These are phyloP conservation scores for Chaitophorus viminalis DNA, from an alignment of 2,888 invertebrate genomes.

Conservation along the genomic window DNA sequence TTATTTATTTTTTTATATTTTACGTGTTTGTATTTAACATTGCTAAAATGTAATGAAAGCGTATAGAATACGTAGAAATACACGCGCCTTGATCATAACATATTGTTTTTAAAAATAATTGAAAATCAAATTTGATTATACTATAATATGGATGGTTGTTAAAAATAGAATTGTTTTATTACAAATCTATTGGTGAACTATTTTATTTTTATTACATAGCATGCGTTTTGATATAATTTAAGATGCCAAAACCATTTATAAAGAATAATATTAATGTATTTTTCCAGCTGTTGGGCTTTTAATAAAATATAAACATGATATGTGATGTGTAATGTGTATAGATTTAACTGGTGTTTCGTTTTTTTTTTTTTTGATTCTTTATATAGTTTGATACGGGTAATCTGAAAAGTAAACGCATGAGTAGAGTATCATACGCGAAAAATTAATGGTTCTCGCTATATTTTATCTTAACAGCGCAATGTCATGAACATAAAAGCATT, in stretches of 20 bases:
- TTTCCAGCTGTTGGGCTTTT: not conserved
- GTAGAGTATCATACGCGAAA: conserved; percentile 35
- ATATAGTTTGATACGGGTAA: conserved; percentile 12
- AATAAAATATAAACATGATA: not conserved
- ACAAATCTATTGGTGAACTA: not conserved
- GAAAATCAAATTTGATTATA: too few relatives aligned
- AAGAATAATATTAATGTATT: conserved; percentile 4
- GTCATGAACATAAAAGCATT: conserved; percentile 34
- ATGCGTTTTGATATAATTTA: not conserved
- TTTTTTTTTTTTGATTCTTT: conserved; percentile 10
- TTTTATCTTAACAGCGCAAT: conserved; percentile 8
- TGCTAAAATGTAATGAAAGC: not conserved
- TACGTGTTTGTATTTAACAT: not conserved
- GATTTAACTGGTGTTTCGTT: not conserved
- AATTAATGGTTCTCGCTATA: conserved; percentile 34
- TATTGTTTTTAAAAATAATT: not conserved
- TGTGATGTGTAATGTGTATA: not conserved
- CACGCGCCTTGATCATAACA: not conserved
- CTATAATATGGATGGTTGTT: too few relatives aligned
- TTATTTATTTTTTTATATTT: not conserved
- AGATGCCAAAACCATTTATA: not conserved
- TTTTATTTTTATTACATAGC: not conserved
- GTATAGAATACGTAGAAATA: not conserved
- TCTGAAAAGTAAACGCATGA: conserved; percentile 38
- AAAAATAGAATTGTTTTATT: not conserved